Conservation (phyloP, 2,888 invertebrate genomes). For the Lottia scabra region DNA sequence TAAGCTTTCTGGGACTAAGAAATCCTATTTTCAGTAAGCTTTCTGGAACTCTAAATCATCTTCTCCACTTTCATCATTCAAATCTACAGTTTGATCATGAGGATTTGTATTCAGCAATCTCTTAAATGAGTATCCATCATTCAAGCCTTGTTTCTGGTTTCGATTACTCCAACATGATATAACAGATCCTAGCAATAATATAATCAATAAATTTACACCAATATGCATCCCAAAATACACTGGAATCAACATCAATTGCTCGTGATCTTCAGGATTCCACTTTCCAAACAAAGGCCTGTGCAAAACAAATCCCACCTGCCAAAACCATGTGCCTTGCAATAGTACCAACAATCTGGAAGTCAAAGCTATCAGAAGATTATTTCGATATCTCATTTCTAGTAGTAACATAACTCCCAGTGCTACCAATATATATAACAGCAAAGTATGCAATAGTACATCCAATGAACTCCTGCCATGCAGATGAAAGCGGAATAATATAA, state of each 20-base stretch:
- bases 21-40: constrained; percentile 13
- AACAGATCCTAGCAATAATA: neutral
- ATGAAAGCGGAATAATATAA: constrained; percentile 71
- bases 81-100: constrained; percentile 50
- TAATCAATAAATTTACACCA: constrained; percentile 25
- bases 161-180: neutral
- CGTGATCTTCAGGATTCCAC: constrained; percentile 68
- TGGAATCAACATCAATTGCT: constrained; percentile 70
- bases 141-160: constrained; percentile 19
- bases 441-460: constrained; percentile 69
- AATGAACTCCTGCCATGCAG: constrained; percentile 69
- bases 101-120: constrained; percentile 47
- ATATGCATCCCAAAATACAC: constrained; percentile 67
- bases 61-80: constrained; percentile 53
- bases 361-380: neutral
- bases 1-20: too few species aligned
- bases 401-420: neutral
- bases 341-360: neutral
- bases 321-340: constrained; percentile 73
- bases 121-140: constrained; percentile 48
- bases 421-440: constrained; percentile 68
- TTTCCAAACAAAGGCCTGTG: constrained; percentile 68
- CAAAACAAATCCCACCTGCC: constrained; percentile 71
- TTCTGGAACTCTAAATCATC: constrained; percentile 53
- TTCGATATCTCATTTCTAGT: neutral